Percentiles rank a stretch among this genome's conserved stretches.
Evolutionary conservation across 2,113 vertebrate genomes (phyloP).

Genomic region (Eolophus roseicapilla): DNA sequence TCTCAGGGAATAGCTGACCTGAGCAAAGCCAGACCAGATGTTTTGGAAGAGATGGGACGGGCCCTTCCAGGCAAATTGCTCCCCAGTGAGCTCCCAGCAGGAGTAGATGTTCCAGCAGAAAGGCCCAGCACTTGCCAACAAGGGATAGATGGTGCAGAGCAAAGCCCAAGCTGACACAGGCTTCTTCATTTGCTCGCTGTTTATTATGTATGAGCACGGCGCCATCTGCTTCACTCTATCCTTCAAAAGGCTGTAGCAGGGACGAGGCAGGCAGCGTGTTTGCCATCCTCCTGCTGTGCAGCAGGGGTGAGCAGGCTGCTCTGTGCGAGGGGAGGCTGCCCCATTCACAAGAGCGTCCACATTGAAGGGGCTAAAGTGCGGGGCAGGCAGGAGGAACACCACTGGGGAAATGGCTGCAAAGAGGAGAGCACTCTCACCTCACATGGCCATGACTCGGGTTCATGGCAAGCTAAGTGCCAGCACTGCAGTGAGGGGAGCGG

Average conservation of each 20-base stretch:
- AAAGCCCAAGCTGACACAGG: not conserved
- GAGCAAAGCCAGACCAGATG: not conserved
- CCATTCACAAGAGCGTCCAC: not conserved
- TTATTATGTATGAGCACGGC: not conserved
- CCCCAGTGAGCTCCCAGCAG: not conserved
- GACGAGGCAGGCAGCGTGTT: not conserved
- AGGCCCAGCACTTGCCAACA: not conserved
- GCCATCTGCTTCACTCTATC: not conserved
- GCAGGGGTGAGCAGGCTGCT: not conserved
- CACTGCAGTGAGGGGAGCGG: not conserved
- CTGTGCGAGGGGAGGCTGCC: not conserved
- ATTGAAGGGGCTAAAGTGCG: not conserved
- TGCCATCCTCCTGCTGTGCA: not conserved
- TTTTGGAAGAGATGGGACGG: not conserved
- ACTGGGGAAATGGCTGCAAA: not conserved
- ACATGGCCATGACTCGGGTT: rapidly evolving
- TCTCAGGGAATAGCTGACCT: rapidly evolving
- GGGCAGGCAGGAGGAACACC: not conserved
- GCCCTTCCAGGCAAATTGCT: not conserved
- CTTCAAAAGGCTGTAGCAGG: not conserved
- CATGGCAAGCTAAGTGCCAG: not conserved
- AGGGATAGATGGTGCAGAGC: not conserved
- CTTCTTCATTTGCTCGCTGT: not conserved
- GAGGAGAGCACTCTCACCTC: not conserved
- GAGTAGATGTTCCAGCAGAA: not conserved